Evolutionary conservation across 2,113 vertebrate genomes (phyloP).

Genomic region (Tenrec ecaudatus): DNA sequence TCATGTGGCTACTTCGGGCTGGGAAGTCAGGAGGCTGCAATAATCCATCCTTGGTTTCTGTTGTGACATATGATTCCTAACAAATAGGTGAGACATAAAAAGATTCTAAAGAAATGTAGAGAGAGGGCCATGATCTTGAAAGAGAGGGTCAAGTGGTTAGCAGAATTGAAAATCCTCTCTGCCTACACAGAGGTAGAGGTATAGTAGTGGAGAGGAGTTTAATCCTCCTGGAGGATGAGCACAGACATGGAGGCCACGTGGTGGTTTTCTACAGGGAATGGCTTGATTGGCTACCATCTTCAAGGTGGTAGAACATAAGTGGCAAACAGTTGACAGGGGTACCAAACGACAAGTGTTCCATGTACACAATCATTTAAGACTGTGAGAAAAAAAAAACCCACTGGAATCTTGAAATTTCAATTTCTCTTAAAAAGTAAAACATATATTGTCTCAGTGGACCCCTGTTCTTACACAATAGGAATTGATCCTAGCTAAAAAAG

Average conservation of each 20-base stretch:
- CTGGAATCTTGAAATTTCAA: background rate
- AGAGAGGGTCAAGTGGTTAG: too few relatives aligned
- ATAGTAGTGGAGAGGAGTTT: background rate
- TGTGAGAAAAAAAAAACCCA: background rate
- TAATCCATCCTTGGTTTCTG: too few relatives aligned
- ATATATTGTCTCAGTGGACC: background rate
- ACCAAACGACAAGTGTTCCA: background rate
- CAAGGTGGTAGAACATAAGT: background rate
- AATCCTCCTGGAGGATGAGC: background rate
- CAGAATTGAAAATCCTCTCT: background rate
- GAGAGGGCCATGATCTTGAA: background rate
- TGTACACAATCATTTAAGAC: background rate
- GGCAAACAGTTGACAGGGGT: background rate
- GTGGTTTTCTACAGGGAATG: background rate
- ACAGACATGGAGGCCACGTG: background rate
- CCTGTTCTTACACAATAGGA: background rate
- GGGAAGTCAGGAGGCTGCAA: too few relatives aligned
- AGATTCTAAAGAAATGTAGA: background rate
- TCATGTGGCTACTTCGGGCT: too few relatives aligned
- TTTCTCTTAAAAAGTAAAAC: background rate
- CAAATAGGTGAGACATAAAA: background rate
- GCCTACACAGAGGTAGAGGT: background rate
- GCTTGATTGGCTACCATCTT: background rate
- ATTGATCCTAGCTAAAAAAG: background rate
- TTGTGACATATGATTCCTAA: too few relatives aligned